Evolutionary conservation across 2,113 vertebrate genomes (phyloP), one percentile per base, ranked within the genome.

Genomic region (Campylomormyrus numenius): DNA sequence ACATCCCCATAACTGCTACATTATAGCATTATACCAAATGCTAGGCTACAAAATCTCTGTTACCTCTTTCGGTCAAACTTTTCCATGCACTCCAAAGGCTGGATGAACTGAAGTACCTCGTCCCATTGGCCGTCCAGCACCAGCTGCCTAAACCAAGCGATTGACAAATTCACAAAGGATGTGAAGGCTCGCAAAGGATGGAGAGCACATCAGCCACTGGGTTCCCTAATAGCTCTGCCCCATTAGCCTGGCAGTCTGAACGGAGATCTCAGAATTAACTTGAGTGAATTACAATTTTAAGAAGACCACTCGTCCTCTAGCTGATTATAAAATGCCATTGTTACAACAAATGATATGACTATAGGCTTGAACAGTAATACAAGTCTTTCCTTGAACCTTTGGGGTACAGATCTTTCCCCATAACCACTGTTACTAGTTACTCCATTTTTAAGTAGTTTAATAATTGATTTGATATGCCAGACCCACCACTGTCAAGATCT

Each of bases 111-210:
- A 94, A 99, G 97, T 94, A 99, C 98, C 87, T 99, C 98, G 92
- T 99, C 98, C 98, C 98, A 99, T 31, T 99, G 98, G 74, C 98
- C 98, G 80, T 99, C 98, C 92, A 99, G 96, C 86, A 99, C 96
- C 91, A 99, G 95, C 0, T 99, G 98, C 91, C 98, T 99, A 94
- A 84, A 89, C 66, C 92, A 89, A 94, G 50, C 92, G 84, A 91
- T 49, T 56, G 58, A 70, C 62, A 90, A 46, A 87, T 46, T 52
- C 24, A 70, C 24, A 48, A 13, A 46, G 31, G 5, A 85, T 42
- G 21, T 42, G 74, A 80, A 39, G 74, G 39, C 21, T 56, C 7
- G 49, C 17, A 49, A 27, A 87, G 15, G 10, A 15, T 89, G 80
- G 85, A 35, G 24, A 87, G 42, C 46, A 70, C 66, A 70, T 19